Conservation (phyloP, 2,888 invertebrate genomes). For the Endotricha flammealis region DNA sequence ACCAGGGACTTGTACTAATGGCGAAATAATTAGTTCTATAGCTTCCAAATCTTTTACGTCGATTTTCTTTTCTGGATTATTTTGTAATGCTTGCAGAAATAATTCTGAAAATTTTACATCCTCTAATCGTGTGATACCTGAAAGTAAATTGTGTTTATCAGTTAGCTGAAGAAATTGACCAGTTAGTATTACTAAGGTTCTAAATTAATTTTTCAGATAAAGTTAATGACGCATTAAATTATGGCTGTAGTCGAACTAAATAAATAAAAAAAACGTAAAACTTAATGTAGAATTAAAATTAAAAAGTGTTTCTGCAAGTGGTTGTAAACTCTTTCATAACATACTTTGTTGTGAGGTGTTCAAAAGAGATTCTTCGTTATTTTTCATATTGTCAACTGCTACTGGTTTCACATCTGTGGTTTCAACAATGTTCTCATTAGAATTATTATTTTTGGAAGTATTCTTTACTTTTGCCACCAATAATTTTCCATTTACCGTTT, state of each 20-base stretch:
- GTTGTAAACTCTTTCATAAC: no score
- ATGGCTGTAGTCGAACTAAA: no score
- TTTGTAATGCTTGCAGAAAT: slow-evolving; percentile 29
- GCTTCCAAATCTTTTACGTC: slow-evolving; percentile 33
- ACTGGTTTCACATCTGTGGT: not conserved
- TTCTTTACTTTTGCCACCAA: slow-evolving; percentile 46
- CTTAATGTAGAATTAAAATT: no score
- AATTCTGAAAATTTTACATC: slow-evolving; percentile 38
- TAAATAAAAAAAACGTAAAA: no score
- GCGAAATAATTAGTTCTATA: slow-evolving; percentile 37
- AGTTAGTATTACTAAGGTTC: no score
- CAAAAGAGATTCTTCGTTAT: not conserved
- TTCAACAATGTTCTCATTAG: slow-evolving; percentile 7
- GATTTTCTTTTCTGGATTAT: slow-evolving; percentile 16
- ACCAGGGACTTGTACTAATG: slow-evolving; percentile 41
- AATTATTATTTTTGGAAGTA: not conserved
- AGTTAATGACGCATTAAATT: no score
- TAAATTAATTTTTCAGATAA: no score
- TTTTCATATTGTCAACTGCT: not conserved
- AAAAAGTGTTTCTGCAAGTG: no score
- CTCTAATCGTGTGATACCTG: slow-evolving; percentile 14
- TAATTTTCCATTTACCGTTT: slow-evolving; percentile 52
- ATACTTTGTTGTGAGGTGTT: not conserved
- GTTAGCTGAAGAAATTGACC: no score
- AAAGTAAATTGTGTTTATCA: slow-evolving; percentile 6